These are phyloP conservation scores for Sebastes vulpes DNA, from an alignment of 2,797 vertebrate species.

Conservation along the genomic window DNA sequence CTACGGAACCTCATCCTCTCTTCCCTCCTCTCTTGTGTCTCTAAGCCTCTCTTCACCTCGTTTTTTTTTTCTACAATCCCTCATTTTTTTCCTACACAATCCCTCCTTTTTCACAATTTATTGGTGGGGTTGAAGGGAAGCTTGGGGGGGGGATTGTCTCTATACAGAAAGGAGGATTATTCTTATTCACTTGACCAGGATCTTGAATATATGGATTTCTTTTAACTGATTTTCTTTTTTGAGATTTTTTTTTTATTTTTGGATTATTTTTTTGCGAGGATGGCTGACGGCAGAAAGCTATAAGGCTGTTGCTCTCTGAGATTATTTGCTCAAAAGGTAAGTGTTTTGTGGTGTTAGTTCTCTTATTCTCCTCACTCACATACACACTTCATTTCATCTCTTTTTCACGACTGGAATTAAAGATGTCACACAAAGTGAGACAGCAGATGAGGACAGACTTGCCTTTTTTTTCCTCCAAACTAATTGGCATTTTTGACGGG, in stretches of 20 bases:
- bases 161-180: slow-evolving; percentile 75
- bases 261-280: slow-evolving; percentile 38
- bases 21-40: slow-evolving; percentile 59
- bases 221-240: slow-evolving; percentile 52
- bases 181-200: slow-evolving; percentile 51
- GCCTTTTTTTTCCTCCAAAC: not conserved
- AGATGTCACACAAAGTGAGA: slow-evolving; percentile 38
- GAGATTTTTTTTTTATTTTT: slow-evolving; percentile 9
- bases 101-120: slow-evolving; percentile 63
- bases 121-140: slow-evolving; percentile 64
- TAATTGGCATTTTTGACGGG: not conserved
- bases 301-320: slow-evolving; percentile 49
- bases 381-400: slow-evolving; percentile 1
- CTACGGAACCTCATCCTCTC: slow-evolving; percentile 72
- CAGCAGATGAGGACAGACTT: slow-evolving; percentile 8
- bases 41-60: slow-evolving; percentile 75
- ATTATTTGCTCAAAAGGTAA: slow-evolving; percentile 70
- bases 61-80: slow-evolving; percentile 61
- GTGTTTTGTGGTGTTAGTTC: slow-evolving; percentile 42
- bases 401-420: slow-evolving; percentile 2
- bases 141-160: slow-evolving; percentile 61
- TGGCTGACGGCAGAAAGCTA: slow-evolving; percentile 41
- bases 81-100: slow-evolving; percentile 55
- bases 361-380: not conserved
- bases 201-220: slow-evolving; percentile 63